phyloP scores from a whole-genome alignment of 2,888 invertebrate genomes.

The Atethmia centrago region DNA sequence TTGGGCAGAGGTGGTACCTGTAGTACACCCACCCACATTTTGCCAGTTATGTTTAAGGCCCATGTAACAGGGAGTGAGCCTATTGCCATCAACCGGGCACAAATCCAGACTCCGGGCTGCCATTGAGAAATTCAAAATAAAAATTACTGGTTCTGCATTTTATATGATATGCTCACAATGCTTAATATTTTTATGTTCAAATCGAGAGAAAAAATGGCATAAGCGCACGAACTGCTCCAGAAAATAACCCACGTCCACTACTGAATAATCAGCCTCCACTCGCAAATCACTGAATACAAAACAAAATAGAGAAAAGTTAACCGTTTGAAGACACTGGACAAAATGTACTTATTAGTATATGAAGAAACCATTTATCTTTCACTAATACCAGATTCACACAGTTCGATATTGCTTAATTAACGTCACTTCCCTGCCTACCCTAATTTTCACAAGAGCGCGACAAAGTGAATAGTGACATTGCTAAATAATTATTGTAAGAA shows the following conservation, averaged over 20 bases:
- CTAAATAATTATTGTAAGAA: too few relatives aligned
- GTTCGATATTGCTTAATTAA: too few relatives aligned
- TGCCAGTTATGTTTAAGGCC: too few relatives aligned
- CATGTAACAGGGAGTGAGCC: too few relatives aligned
- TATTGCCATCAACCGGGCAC: too few relatives aligned
- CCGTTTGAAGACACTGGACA: neutral
- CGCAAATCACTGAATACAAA: neutral
- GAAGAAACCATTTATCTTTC: neutral
- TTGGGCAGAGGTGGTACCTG: too few relatives aligned
- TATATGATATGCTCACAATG: too few relatives aligned
- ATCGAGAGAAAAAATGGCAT: neutral
- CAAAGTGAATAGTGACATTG: too few relatives aligned
- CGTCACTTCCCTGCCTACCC: neutral
- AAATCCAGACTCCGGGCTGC: too few relatives aligned
- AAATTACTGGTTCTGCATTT: too few relatives aligned
- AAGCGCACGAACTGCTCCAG: neutral
- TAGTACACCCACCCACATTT: too few relatives aligned
- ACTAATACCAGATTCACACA: neutral
- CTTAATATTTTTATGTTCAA: neutral
- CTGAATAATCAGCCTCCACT: neutral
- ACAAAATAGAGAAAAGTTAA: neutral
- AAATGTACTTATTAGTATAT: neutral
- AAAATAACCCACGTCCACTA: neutral
- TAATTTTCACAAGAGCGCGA: neutral
- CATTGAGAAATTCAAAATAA: too few relatives aligned